A percentile compares a stretch with the other conserved stretches of the same genome.
phyloP scores from a whole-genome alignment of 2,113 vertebrate species.

The Oplegnathus fasciatus region DNA sequence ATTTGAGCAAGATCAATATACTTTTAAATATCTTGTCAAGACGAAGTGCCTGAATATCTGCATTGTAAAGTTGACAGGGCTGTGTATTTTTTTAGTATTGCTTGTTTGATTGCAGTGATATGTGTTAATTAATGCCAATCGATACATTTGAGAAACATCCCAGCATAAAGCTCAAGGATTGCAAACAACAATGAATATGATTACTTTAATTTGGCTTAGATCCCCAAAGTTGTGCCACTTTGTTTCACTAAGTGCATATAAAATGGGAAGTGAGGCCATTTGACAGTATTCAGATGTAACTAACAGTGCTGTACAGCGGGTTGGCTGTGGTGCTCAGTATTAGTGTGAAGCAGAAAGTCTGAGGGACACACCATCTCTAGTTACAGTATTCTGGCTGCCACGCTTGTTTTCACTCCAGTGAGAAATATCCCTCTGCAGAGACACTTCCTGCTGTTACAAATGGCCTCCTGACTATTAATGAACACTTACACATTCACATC shows the following conservation, averaged over 20 bases:
- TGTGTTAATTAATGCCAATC: slow-evolving; percentile 12
- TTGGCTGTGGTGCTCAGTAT: slow-evolving; percentile 10
- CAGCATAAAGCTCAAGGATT: background rate
- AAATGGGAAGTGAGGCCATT: background rate
- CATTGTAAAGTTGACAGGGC: slow-evolving; percentile 6
- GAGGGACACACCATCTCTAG: slow-evolving; percentile 4
- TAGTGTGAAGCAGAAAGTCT: background rate
- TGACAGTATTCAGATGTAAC: background rate
- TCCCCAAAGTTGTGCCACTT: background rate
- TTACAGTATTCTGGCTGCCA: slow-evolving; percentile 25
- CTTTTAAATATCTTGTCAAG: background rate
- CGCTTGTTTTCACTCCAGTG: slow-evolving; percentile 25
- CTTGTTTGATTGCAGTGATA: slow-evolving; percentile 38
- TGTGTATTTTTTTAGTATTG: slow-evolving; percentile 1
- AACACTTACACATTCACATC: background rate
- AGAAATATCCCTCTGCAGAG: slow-evolving; percentile 20
- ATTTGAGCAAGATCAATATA: slow-evolving; percentile 13
- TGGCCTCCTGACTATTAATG: background rate
- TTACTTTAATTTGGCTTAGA: background rate
- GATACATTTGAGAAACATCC: slow-evolving; percentile 1
- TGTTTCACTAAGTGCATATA: background rate
- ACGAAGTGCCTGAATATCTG: slow-evolving; percentile 40
- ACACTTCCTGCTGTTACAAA: slow-evolving; percentile 32
- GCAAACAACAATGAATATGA: background rate
- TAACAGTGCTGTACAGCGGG: background rate